phyloP scores from a whole-genome alignment of 2,888 invertebrate genomes.

The Polia nebulosa region DNA sequence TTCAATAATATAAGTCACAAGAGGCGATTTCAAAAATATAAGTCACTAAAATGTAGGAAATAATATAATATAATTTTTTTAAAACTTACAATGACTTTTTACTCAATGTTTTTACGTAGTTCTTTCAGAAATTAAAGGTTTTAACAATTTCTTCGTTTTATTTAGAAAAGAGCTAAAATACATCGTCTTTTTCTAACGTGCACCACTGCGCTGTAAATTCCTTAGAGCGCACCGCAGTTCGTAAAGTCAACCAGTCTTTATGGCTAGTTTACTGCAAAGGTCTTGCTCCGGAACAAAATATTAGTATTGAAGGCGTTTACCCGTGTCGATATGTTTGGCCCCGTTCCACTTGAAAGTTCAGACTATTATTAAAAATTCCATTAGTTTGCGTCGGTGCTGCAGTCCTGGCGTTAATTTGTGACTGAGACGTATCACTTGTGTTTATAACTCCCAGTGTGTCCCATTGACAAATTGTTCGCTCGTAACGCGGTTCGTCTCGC shows the following conservation, averaged over 20 bases:
- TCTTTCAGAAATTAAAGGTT: not conserved
- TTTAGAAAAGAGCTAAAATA: constrained; percentile 34
- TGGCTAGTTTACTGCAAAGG: constrained; percentile 55
- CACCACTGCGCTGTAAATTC: constrained; percentile 50
- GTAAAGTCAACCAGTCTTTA: constrained; percentile 53
- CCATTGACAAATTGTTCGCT: constrained; percentile 69
- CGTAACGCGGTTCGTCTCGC: constrained; percentile 64
- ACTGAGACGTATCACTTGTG: constrained; percentile 62
- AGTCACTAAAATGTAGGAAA: too few species aligned
- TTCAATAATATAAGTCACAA: too few species aligned
- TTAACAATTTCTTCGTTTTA: constrained; percentile 17
- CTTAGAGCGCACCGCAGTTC: constrained; percentile 37
- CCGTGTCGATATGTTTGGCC: constrained; percentile 52
- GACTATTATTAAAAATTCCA: constrained; percentile 59
- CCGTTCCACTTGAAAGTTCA: constrained; percentile 39
- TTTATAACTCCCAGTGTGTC: constrained; percentile 66
- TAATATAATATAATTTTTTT: too few species aligned
- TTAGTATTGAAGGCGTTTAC: constrained; percentile 50
- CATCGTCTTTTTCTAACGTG: constrained; percentile 36
- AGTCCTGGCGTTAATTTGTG: constrained; percentile 58
- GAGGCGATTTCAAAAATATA: too few species aligned
- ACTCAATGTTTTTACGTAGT: too few species aligned
- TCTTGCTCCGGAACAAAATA: constrained; percentile 57
- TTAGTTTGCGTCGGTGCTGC: constrained; percentile 55
- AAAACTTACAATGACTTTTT: too few species aligned